Conservation (phyloP, 2,113 vertebrate species). For the Lasiurus cinereus region DNA sequence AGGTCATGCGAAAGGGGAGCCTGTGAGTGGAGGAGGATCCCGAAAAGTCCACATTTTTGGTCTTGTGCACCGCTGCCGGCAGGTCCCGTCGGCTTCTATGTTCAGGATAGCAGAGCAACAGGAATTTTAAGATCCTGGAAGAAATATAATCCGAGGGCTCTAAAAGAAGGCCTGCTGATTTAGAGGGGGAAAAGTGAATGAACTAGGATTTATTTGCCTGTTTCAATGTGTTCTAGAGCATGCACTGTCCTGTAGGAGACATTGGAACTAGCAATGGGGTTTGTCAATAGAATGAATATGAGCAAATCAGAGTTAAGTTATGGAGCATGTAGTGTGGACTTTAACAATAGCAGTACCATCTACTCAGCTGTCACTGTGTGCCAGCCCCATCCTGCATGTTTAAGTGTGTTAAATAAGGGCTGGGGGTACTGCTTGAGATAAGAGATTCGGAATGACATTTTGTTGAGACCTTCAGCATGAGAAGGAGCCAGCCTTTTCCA, state of each 20-base stretch:
- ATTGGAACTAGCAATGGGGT: neutral
- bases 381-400: neutral
- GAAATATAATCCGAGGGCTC: neutral
- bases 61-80: rapidly evolving
- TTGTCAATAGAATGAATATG: neutral
- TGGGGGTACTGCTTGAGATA: neutral
- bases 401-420: neutral
- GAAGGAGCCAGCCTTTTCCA: neutral
- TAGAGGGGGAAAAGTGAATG: neutral
- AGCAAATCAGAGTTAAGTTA: neutral
- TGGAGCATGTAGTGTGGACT: neutral
- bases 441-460: neutral
- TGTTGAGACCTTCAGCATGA: neutral
- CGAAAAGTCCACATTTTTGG: neutral
- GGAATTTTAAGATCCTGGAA: neutral
- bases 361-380: neutral
- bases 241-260: neutral
- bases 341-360: neutral
- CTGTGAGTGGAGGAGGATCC: neutral
- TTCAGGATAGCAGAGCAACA: neutral
- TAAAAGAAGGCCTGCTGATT: neutral
- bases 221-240: neutral
- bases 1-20: neutral
- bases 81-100: neutral
- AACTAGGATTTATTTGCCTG: neutral